Base-by-base conservation (phyloP, 2,797 vertebrate species). In the Adelosebastes latens region DNA sequence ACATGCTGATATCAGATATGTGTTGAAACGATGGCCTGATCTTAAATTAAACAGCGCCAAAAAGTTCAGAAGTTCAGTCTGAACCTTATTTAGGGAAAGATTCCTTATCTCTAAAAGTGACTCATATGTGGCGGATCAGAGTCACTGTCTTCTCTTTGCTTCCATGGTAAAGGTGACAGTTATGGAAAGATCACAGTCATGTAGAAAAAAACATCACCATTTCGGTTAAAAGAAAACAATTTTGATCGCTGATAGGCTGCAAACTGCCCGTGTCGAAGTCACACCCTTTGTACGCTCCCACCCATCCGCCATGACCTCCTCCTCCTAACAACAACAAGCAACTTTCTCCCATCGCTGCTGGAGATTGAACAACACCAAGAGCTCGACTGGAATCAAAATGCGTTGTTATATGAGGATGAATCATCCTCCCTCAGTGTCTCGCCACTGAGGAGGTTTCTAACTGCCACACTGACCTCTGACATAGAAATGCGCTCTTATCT, bases 321-420 rank as follows among this genome's bases (percentile, higher is more conserved):
- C 42, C 70, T 14, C 29, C 22, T 0, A 77, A 77, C 68, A 62
- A 66, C 61, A 81, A 67, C 42, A 72, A 61, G 16, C 62, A 14
- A 31, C 2, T 1, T 27, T 66, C 8, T 72, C 22, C 29, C 69
- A 49, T 8, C 52, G 36, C 8, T 36, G 34, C 39, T 42, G 22
- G 32, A 71, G 13, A 55, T 46, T 32, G 22, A 8, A 9, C 24
- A 4, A 46, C 25, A 20, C 27, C 6, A 22, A 11, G 11, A 20
- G 18, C n/a, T 61, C 8, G 46, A 36, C 32, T 12, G 32, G n/a
- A 0, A 39, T 24, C 34, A 64, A 25, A 42, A 27, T 8, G 56
- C 20, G 8, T 31, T 49, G 6, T 29, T 18, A 9, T 10, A 18
- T 34, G 14, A 29, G 8, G 12, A 61, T 61, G 32, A 27, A 36